Evolutionary conservation across 1,140 invertebrate species (phyloP).

Genomic region (Bombyx mandarina): DNA sequence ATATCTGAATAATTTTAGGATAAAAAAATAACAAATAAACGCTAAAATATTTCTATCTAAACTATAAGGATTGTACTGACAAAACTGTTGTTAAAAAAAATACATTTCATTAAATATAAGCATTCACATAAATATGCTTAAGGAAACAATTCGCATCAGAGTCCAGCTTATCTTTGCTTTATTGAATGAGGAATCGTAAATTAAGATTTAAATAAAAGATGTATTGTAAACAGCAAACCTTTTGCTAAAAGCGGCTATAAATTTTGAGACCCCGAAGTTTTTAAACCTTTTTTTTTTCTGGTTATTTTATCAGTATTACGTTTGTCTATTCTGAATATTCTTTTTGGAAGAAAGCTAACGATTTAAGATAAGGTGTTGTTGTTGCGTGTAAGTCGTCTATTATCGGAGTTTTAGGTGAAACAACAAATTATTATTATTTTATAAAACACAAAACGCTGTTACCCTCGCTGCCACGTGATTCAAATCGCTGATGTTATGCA

Average conservation of each 20-base stretch:
- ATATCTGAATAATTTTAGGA: no score
- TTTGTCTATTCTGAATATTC: conserved; percentile 15
- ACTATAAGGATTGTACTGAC: no score
- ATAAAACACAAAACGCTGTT: no score
- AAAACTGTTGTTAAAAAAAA: no score
- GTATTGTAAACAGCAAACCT: conserved; percentile 58
- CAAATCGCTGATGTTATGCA: no score
- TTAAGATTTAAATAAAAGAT: conserved; percentile 59
- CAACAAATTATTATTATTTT: no score
- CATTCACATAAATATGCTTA: no score
- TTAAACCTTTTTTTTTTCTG: conserved; percentile 25
- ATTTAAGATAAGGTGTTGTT: conserved; percentile 6
- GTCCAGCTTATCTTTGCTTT: conserved; percentile 38
- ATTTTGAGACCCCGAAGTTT: conserved; percentile 37
- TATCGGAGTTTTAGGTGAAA: background rate
- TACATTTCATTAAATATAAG: no score
- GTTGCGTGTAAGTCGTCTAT: background rate
- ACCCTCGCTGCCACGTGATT: no score
- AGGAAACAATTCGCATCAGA: conserved; percentile 7
- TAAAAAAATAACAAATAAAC: no score
- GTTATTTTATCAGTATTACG: conserved; percentile 28
- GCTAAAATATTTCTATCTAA: no score
- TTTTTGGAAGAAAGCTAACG: conserved; percentile 12
- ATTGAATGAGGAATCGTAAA: conserved; percentile 48
- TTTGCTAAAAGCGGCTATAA: conserved; percentile 60